Conservation (phyloP, 2,888 invertebrate species). For the Tryphoninae sp. region DNA sequence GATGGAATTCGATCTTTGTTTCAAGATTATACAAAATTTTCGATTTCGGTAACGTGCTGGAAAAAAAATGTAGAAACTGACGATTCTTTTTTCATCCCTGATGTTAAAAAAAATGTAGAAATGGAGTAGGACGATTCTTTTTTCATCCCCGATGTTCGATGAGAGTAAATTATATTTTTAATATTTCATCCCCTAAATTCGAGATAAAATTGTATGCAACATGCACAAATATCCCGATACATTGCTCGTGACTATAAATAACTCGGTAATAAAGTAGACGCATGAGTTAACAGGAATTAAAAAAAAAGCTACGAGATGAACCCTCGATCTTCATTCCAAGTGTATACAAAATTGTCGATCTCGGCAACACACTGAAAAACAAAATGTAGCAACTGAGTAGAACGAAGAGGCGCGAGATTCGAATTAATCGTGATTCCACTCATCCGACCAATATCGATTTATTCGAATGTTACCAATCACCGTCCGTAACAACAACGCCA, state of each 20-base stretch:
- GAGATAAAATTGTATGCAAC: background rate
- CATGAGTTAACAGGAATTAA: too few relatives aligned
- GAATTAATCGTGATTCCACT: slow-evolving; percentile 45
- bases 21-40: too few relatives aligned
- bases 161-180: background rate
- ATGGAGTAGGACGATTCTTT: too few relatives aligned
- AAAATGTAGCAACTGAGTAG: background rate
- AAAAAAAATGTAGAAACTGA: too few relatives aligned
- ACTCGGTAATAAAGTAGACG: too few relatives aligned
- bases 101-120: too few relatives aligned
- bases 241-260: too few relatives aligned
- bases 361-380: background rate
- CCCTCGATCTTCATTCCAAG: slow-evolving; percentile 7
- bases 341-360: background rate
- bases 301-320: background rate
- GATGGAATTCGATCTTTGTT: background rate
- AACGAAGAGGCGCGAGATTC: slow-evolving; percentile 15
- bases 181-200: background rate
- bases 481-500: slow-evolving; percentile 14
- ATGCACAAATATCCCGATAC: too few relatives aligned
- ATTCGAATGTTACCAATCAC: slow-evolving; percentile 45
- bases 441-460: slow-evolving; percentile 56
- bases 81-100: too few relatives aligned
- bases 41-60: too few relatives aligned
- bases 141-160: too few relatives aligned